phyloP scores from a whole-genome alignment of 2,888 invertebrate species.

The Drosophila colorata region DNA sequence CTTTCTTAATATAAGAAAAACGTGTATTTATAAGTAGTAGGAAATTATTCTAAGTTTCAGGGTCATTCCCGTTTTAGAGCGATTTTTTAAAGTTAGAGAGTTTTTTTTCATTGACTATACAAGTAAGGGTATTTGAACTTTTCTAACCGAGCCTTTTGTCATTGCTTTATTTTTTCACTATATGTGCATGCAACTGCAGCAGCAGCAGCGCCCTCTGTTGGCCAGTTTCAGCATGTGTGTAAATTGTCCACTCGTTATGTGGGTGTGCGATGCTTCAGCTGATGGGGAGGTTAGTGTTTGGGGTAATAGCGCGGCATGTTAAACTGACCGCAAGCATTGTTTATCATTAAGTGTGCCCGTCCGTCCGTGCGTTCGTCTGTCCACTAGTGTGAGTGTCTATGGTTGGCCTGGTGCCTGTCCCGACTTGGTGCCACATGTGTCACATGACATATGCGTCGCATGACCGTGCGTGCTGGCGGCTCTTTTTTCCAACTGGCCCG shows the following conservation, averaged over 20 bases:
- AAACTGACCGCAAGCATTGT: constrained; percentile 84
- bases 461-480: constrained; percentile 30
- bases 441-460: constrained; percentile 70
- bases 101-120: no score
- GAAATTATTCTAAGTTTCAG: no score
- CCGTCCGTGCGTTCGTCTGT: constrained; percentile 7
- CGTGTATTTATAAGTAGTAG: no score
- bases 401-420: constrained; percentile 28
- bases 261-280: constrained; percentile 17
- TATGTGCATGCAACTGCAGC: constrained; percentile 22
- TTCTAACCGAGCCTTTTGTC: no score
- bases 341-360: constrained; percentile 78
- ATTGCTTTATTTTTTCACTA: constrained; percentile 37
- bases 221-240: constrained; percentile 75
- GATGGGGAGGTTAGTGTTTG: constrained; percentile 43
- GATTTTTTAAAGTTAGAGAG: no score
- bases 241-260: constrained; percentile 81
- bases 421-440: constrained; percentile 59
- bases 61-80: no score
- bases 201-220: constrained; percentile 45
- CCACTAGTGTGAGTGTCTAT: constrained; percentile 7
- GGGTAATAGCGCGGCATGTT: constrained; percentile 80
- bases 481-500: constrained; percentile 24
- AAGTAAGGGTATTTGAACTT: constrained; percentile 10
- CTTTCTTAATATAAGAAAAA: no score